These are phyloP conservation scores for Geotrypetes seraphini DNA, from an alignment of 2,797 vertebrate genomes.

Conservation along the genomic window DNA sequence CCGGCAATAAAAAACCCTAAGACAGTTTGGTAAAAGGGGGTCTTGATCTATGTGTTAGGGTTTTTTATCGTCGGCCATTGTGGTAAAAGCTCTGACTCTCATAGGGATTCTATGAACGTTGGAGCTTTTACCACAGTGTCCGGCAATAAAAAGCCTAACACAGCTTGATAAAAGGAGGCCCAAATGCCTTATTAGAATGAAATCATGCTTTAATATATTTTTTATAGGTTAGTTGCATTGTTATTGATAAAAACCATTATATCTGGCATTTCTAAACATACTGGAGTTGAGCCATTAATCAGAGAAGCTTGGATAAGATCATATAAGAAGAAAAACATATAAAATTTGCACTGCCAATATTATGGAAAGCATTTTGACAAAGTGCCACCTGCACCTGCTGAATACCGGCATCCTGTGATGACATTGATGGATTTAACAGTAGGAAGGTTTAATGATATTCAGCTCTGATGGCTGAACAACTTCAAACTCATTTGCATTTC, in stretches of 20 bases:
- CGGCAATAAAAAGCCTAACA: too few species aligned
- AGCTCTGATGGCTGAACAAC: conserved; percentile 78
- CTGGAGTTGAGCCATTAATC: conserved; percentile 66
- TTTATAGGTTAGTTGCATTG: conserved; percentile 55
- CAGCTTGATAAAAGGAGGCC: too few species aligned
- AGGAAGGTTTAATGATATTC: conserved; percentile 94
- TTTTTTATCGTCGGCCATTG: too few species aligned
- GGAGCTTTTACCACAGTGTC: too few species aligned
- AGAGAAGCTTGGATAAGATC: conserved; percentile 56
- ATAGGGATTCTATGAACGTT: too few species aligned
- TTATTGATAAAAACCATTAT: conserved; percentile 62
- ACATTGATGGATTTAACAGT: conserved; percentile 94
- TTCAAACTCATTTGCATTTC: conserved; percentile 91
- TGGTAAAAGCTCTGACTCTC: too few species aligned
- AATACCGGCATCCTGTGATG: conserved; percentile 61
- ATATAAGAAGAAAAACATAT: conserved; percentile 49
- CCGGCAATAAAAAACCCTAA: too few species aligned
- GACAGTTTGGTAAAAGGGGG: too few species aligned
- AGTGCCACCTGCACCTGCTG: conserved; percentile 58
- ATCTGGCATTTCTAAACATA: conserved; percentile 66
- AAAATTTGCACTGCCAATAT: conserved; percentile 40
- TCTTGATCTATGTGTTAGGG: too few species aligned
- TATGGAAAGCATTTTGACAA: conserved; percentile 53
- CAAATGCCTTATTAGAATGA: too few species aligned
- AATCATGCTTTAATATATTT: conserved; percentile 11